Conservation (phyloP, 2,888 invertebrate genomes). For the Yponomeuta cagnagella region DNA sequence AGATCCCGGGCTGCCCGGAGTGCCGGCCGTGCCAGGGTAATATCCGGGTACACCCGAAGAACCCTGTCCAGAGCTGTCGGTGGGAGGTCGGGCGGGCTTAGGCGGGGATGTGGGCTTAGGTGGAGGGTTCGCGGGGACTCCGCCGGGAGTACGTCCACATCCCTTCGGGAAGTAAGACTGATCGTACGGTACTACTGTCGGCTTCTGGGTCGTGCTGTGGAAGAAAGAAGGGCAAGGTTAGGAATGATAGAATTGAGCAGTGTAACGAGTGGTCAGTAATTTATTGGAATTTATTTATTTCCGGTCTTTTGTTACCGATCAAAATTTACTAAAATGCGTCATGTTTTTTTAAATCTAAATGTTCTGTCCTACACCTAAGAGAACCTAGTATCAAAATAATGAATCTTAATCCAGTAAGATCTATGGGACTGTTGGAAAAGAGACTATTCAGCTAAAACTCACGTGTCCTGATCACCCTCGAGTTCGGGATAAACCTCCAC, state of each 20-base stretch:
- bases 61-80: constrained; percentile 49
- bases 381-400: no score
- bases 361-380: no score
- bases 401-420: no score
- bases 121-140: constrained; percentile 52
- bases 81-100: constrained; percentile 40
- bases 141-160: constrained; percentile 77
- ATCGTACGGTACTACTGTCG: constrained; percentile 78
- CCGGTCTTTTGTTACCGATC: no score
- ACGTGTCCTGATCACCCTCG: constrained; percentile 54
- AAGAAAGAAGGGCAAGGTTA: background rate
- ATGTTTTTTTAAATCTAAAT: no score
- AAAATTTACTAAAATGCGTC: no score
- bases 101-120: constrained; percentile 37
- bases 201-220: constrained; percentile 25
- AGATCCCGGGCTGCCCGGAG: constrained; percentile 23
- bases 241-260: no score
- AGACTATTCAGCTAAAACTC: background rate
- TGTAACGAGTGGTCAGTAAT: no score
- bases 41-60: constrained; percentile 19
- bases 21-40: constrained; percentile 33
- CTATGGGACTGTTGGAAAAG: no score
- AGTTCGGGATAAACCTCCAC: constrained; percentile 79
- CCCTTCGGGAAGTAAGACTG: constrained; percentile 83
- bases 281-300: no score